Evolutionary conservation across 2,888 invertebrate species (phyloP).

Genomic region (Penaeus monodon): DNA sequence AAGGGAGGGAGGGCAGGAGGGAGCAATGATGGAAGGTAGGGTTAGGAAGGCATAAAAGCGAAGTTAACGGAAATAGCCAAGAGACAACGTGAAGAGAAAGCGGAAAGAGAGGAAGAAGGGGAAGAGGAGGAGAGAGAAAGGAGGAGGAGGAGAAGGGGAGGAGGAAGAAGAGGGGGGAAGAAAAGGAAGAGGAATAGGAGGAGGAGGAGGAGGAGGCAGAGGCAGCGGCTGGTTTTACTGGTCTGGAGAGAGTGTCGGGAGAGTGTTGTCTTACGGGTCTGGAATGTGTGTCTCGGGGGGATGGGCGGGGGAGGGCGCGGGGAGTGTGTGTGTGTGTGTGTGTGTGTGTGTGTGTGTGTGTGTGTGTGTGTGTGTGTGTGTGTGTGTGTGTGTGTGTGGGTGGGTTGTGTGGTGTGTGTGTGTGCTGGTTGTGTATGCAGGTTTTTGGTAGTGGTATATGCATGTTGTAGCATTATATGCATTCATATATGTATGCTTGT

Average conservation of each 20-base stretch:
- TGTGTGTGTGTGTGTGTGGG: neutral
- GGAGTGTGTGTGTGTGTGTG: neutral
- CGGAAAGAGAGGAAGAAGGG: neutral
- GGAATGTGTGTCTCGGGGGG: neutral
- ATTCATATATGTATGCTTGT: too few relatives aligned
- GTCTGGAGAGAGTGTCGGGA: neutral
- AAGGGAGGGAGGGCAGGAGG: neutral
- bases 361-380: neutral
- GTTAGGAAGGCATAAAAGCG: neutral
- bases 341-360: neutral
- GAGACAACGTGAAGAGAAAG: neutral
- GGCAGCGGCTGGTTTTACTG: neutral
- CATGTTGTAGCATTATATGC: too few relatives aligned
- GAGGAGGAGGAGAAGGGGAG: neutral
- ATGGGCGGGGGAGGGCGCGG: neutral
- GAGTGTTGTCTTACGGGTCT: neutral
- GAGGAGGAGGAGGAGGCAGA: neutral
- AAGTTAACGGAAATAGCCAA: neutral
- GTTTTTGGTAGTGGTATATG: too few relatives aligned
- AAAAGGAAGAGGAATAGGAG: neutral
- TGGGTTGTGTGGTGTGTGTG: neutral
- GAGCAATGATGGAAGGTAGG: neutral
- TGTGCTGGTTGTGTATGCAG: neutral
- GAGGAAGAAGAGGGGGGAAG: neutral
- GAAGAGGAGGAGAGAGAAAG: neutral